Conservation (phyloP, 2,797 vertebrate species). For the Hippopotamyrus pictus region DNA sequence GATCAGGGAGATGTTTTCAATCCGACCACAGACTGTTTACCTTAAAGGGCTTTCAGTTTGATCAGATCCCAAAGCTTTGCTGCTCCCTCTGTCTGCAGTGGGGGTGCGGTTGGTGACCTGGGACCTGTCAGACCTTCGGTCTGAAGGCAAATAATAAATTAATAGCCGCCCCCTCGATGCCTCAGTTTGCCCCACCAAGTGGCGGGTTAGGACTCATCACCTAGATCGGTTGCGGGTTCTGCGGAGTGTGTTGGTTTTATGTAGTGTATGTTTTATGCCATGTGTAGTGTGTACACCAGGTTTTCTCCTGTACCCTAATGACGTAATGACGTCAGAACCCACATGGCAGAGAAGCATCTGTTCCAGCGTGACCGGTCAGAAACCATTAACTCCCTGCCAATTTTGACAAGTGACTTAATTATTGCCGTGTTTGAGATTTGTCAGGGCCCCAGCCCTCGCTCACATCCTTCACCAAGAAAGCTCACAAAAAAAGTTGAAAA, state of each 20-base stretch:
- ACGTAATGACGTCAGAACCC: background rate
- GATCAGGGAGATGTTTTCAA: constrained; percentile 12
- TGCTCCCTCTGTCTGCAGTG: background rate
- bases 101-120: background rate
- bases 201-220: background rate
- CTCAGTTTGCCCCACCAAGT: background rate
- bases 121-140: background rate
- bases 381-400: background rate
- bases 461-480: background rate
- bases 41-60: constrained; percentile 28
- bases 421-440: background rate
- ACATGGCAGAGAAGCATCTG: background rate
- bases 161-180: background rate
- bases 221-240: background rate
- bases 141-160: background rate
- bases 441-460: background rate
- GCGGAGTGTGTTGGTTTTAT: background rate
- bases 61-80: constrained; percentile 4
- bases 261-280: background rate
- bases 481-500: background rate
- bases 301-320: background rate
- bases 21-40: constrained; percentile 18
- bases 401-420: background rate
- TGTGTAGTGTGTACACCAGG: background rate
- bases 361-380: background rate